Evolutionary conservation across 2,797 vertebrate species (phyloP).

Genomic region (Percopsis omiscomaycus): DNA sequence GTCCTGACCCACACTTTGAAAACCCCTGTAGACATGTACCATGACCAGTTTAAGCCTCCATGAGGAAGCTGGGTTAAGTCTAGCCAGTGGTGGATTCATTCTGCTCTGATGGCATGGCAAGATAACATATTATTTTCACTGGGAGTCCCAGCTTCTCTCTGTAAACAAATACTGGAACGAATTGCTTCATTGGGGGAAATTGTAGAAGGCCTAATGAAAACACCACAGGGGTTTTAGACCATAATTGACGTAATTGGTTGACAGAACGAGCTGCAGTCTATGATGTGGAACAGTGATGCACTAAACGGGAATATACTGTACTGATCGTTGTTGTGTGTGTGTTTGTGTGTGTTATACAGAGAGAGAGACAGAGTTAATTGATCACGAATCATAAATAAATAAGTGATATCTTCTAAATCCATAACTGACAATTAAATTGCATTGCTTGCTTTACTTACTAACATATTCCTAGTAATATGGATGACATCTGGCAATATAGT

Average conservation of each 20-base stretch:
- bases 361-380: background rate
- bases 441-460: too few relatives aligned
- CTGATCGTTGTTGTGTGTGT: conserved; percentile 41
- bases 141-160: conserved; percentile 64
- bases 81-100: conserved; percentile 69
- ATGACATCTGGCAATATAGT: too few relatives aligned
- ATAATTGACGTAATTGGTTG: conserved; percentile 75
- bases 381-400: too few relatives aligned
- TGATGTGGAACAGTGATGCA: conserved; percentile 63
- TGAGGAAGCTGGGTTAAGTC: conserved; percentile 76
- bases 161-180: conserved; percentile 79
- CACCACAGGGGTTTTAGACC: conserved; percentile 71
- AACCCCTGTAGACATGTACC: conserved; percentile 16
- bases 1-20: too few relatives aligned
- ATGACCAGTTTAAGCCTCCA: conserved; percentile 75
- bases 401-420: too few relatives aligned
- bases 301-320: conserved; percentile 54
- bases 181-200: conserved; percentile 75
- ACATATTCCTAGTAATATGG: too few relatives aligned
- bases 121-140: conserved; percentile 74
- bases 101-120: conserved; percentile 64
- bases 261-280: conserved; percentile 58
- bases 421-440: too few relatives aligned
- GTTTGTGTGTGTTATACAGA: too few relatives aligned
- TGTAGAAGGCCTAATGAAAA: conserved; percentile 76